Evolutionary conservation across 2,797 vertebrate genomes (phyloP), one percentile per base, ranked within the genome.

Genomic region (Amniataba percoides): DNA sequence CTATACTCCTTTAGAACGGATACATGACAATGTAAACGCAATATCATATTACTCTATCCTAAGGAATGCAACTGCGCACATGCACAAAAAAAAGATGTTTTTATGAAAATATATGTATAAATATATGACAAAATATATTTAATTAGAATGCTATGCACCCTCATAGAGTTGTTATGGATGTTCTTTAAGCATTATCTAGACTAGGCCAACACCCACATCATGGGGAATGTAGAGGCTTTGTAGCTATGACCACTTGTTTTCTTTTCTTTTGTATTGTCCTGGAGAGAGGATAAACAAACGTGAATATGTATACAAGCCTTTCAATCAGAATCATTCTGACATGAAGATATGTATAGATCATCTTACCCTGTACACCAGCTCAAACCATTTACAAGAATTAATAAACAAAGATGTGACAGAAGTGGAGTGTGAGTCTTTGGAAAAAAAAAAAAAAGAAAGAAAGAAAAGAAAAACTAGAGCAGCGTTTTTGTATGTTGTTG

Each of bases 301-400:
- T 93, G 88, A 93, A 93, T 89, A 95, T 95, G 92, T 94, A 95
- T 90, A 96, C 67, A 94, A 96, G 95, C 95, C 95, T 95, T 97
- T 97, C 94, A 93, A 93, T 95, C 92, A 87, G 87, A 93, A 82
- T 93, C 82, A 80, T 89, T 95, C 93, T 95, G 94, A 96, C 92
- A 94, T 94, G 91, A 94, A 95, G 91, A 91, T 93, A 96, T 97
- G 97, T 97, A 98, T 96, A 98, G 95, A 96, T 93, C 96, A 95
- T 97, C 92, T 90, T 93, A 95, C 94, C 96, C 96, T 96, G 95
- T 96, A 97, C 97, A 98, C 97, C 97, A 97, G 97, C 97, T 97
- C 93, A 95, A 93, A 95, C 84, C 95, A 97, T 95, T 97, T 95
- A 95, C 96, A 95, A 91, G 91, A 94, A 85, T 97, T 95, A 99